Base-by-base conservation (phyloP, 1,140 invertebrate species). In the Whitmania pigra region DNA sequence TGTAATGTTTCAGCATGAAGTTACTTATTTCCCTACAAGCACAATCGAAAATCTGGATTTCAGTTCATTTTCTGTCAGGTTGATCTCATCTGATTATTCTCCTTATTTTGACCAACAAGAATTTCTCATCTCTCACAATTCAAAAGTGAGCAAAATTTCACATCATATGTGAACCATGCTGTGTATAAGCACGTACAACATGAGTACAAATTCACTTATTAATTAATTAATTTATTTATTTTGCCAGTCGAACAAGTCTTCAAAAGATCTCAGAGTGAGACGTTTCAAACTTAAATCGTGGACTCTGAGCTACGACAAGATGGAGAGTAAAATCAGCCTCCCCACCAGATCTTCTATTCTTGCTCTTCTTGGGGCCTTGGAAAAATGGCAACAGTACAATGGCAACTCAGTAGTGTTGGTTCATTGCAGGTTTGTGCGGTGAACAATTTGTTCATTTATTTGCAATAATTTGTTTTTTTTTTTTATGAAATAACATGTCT, bases 371-470 rank as follows among this genome's bases (percentile, higher is more conserved):
- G 77, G 78, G 22, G 73, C 77, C 63, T 77, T 81, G 18, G 78
- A 81, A 36, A 79, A 73, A 31, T 81, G 80, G 78, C 79, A 80
- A 73, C 76, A 77, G 22, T 75, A 79, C 49, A 76, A 74, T 72
- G 78, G 78, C 27, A 76, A 78, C 73, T 74, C 69, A 69, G 77
- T 78, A 22, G 77, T 82, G 66, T 75, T 77, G 9, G 79, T 82
- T 11, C 81, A 82, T 71, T 82, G 81, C 79, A 79, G 80, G 81
- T 82, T 76, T 77, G 78, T 49, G 27, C 3, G 2, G 43, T n/a
- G 20, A 18, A 13, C 57, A 63, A 25, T 31, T 22, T 31, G 22
- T 63, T 63, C 11, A 11, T 25, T 63, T 25, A 13, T 63, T 22
- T 60, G n/a, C n/a, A 60, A 60, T 60, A 7, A 60, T 22, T 60